Conservation (phyloP, 23 tunicate species). For the Trididemnum nubilum region DNA sequence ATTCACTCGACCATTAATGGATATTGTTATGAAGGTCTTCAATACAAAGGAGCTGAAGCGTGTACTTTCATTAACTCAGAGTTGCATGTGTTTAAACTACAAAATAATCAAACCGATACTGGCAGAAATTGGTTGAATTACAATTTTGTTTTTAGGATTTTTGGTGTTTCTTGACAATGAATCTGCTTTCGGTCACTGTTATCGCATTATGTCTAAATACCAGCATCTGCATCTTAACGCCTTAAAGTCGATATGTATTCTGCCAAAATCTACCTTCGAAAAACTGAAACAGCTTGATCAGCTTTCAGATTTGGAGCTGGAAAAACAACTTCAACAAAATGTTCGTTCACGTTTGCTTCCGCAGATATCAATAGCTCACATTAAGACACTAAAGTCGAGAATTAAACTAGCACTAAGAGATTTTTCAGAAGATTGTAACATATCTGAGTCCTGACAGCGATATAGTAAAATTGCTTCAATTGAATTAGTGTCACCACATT, state of each 20-base stretch:
- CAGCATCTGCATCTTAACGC: slow-evolving; percentile 16
- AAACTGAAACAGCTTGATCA: not conserved
- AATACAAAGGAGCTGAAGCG: too few relatives aligned
- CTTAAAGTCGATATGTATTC: slow-evolving; percentile 14
- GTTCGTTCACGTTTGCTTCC: too few relatives aligned
- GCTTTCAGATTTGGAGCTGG: not conserved
- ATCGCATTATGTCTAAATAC: slow-evolving; percentile 36
- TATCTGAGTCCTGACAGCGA: too few relatives aligned
- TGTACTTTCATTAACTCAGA: too few relatives aligned
- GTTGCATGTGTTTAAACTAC: too few relatives aligned
- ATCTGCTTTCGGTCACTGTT: slow-evolving; percentile 47
- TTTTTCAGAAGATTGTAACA: not conserved
- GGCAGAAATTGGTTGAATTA: too few relatives aligned
- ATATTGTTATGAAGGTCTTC: too few relatives aligned
- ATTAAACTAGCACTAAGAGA: not conserved
- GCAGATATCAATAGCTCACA: not conserved
- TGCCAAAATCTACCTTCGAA: not conserved
- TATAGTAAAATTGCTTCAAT: too few relatives aligned
- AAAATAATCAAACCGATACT: too few relatives aligned
- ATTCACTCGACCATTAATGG: too few relatives aligned
- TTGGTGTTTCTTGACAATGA: slow-evolving; percentile 51
- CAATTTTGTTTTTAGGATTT: slow-evolving; percentile 29
- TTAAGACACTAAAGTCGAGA: not conserved
- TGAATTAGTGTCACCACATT: too few relatives aligned
- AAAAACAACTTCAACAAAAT: not conserved